Evolutionary conservation across 2,113 vertebrate species (phyloP).

Genomic region (Otis tarda): DNA sequence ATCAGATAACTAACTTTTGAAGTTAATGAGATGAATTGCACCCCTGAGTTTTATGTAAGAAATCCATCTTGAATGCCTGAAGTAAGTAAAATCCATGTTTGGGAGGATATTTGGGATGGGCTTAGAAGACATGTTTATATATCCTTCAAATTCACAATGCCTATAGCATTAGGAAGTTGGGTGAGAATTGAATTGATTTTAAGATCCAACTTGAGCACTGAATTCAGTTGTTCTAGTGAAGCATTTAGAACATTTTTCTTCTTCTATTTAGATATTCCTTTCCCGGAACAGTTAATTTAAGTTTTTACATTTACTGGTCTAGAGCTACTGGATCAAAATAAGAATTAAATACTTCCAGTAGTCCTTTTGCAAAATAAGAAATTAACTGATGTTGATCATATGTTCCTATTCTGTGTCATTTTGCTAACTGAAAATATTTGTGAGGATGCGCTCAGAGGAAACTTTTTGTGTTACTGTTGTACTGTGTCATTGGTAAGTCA

Average conservation of each 20-base stretch:
- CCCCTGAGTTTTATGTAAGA: not conserved
- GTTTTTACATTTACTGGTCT: not conserved
- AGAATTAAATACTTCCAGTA: not conserved
- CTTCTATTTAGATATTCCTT: not conserved
- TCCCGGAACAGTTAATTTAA: not conserved
- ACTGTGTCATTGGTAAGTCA: not conserved
- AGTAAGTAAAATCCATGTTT: not conserved
- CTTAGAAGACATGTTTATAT: not conserved
- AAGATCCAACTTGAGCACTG: not conserved
- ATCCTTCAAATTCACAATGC: not conserved
- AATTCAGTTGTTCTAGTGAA: not conserved
- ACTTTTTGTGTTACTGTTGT: not conserved
- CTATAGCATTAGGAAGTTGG: not conserved
- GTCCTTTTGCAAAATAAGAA: constrained; percentile 4
- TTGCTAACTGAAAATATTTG: not conserved
- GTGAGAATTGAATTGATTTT: not conserved
- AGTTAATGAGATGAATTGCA: not conserved
- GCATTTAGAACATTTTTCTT: not conserved
- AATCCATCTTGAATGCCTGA: not conserved
- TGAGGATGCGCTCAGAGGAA: not conserved
- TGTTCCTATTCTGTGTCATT: not conserved
- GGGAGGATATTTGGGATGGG: not conserved
- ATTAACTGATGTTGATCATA: not conserved
- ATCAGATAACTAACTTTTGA: not conserved
- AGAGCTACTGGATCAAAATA: not conserved